Base-by-base conservation (phyloP, 2,797 vertebrate genomes). In the Sebastes reedi region DNA sequence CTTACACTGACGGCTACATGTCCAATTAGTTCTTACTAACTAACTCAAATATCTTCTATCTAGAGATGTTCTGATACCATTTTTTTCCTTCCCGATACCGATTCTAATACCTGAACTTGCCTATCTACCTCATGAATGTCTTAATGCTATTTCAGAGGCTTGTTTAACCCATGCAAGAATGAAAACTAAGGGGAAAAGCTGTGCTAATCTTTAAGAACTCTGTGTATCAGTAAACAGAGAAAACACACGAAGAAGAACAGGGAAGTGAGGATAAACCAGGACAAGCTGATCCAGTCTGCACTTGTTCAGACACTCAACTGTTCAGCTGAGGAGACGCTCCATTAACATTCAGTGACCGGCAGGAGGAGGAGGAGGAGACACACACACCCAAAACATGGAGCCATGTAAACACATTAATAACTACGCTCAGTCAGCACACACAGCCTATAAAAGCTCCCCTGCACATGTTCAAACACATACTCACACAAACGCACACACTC, bases 401-500 rank as follows among this genome's bases (percentile, higher is more conserved):
- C 16, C 25, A 22, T 2, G 18, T 16, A 36, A 77, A 81, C 42
- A 67, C 46, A 65, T 14, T 55, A 30, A 62, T 25, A 79, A 29
- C 61, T 62, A 20, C 52, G 76, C 20, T 16, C 11, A 4, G 18
- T 16, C 11, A 3, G 18, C 34, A 42, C 46, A 54, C 39, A 16
- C 3, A 62, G 16, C 2, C 30, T 1, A 29, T 1, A 55, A 72
- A 22, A 13, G 18, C 24, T 8, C 8, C 27, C 55, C 29, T 13
- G 60, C 65, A 55, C 84, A 29, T 27, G 80, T 87, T 68, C 54
- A 3, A 39, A 81, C 72, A 67, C 77, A 77, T 52, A 34, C 75
- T 60, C 61, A 16, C 3, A 67, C 77, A 77, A 52, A 34, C 75
- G 50, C 61, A 30, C 3, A 83, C 81, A 82, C 52, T 86, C 81